Conservation (phyloP, 2,113 vertebrate species). For the Xenopus borealis region DNA sequence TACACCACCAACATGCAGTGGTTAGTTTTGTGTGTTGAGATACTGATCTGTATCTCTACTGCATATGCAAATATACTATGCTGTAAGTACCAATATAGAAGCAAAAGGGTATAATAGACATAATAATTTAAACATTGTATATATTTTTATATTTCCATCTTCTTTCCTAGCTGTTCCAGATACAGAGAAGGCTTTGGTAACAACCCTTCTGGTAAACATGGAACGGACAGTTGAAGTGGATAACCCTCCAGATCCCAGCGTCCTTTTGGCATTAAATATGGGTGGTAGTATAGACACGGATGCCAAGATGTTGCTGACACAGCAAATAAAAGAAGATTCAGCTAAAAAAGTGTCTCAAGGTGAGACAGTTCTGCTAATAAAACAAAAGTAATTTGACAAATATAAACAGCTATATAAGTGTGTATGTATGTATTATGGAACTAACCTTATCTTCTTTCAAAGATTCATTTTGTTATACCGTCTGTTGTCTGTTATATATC, state of each 20-base stretch:
- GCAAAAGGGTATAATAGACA: too few relatives aligned
- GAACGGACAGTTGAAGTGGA: not conserved
- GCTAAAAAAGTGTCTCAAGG: not conserved
- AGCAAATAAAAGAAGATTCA: not conserved
- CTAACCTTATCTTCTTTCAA: not conserved
- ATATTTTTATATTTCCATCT: not conserved
- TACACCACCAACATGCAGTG: too few relatives aligned
- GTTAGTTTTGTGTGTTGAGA: too few relatives aligned
- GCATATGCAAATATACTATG: too few relatives aligned
- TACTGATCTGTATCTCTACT: too few relatives aligned
- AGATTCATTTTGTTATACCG: not conserved
- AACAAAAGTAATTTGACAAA: not conserved
- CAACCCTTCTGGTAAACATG: slow-evolving; percentile 46
- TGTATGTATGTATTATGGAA: not conserved
- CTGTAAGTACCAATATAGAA: too few relatives aligned
- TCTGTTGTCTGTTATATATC: not conserved
- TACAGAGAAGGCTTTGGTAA: not conserved
- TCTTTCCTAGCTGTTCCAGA: slow-evolving; percentile 39
- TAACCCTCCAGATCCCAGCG: slow-evolving; percentile 47
- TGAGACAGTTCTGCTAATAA: not conserved
- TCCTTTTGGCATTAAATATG: slow-evolving; percentile 65
- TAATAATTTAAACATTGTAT: too few relatives aligned
- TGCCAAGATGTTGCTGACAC: slow-evolving; percentile 28
- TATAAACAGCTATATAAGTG: not conserved
- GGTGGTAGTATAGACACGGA: rapidly evolving